Base-by-base conservation (phyloP, 2,113 vertebrate species). In the Albula goreensis region DNA sequence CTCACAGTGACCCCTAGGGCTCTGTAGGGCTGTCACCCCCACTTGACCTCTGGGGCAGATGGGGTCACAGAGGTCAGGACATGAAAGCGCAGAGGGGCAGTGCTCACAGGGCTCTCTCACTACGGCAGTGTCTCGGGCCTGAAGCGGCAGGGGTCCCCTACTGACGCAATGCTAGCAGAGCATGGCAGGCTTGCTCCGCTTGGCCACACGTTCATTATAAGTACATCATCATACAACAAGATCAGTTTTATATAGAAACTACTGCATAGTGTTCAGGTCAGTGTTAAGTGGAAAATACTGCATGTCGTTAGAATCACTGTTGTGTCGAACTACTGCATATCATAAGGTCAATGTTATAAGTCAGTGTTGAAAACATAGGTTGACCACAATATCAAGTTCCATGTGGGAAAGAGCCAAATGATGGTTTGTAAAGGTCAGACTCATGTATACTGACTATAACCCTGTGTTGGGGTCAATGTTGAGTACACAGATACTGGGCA, bases 31-130 rank as follows among this genome's bases (percentile, higher is more conserved):
- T 60, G 81, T 12, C 50, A 31, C 50, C 74, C 81, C 86, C 80
- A 89, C 83, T 85, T 89, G 86, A 89, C 83, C 83, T 74, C 50
- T 82, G 66, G 31, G 56, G 9, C 57, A 48, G 50, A 19, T 81
- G 31, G 50, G 82, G 74, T 15, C 87, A 60, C 49, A 50, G 50
- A 19, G 85, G 66, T 82, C 78, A 66, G 53, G n/a, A 60, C 50
- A 25, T 81, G 5, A 81, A n/a, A 81, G 80, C 17, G 50, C 80
- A 52, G 80, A 81, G 80, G 11, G 50, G 78, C 31, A 12, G 15
- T 7, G 15, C 79, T 50, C 49, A 22, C 80, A 19, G 15, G 31
- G 22, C 66, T 52, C 81, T 60, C 53, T 50, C 52, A 1, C 70
- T 22, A 0, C 60, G 22, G 3, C 60, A 66, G 60, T 19, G 60